Evolutionary conservation across 2,113 vertebrate species (phyloP), one percentile per base, ranked within the genome.

Genomic region (Sphyrna mokarran): DNA sequence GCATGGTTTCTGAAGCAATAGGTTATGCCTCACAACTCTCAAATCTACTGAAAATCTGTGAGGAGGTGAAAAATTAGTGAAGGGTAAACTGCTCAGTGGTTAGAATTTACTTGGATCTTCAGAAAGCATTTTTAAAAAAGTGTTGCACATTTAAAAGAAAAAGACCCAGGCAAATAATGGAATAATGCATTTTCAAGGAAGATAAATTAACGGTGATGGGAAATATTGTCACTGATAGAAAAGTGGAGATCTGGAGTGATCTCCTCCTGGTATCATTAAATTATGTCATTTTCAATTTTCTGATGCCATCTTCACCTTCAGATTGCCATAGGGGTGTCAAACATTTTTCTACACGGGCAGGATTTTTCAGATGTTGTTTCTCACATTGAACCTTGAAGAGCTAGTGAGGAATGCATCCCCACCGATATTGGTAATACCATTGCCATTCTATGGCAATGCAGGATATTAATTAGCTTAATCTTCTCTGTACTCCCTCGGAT

Each of bases 1-100:
- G 89, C 89, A 63, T 68, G n/a, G 33, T 93, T 93, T 93, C 61
- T 68, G 89, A 37, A 93, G 89, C 89, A 93, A 68, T 93, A 93
- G 89, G 61, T 93, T 68, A 93, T 68, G 89, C 89, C 61, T 93
- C 89, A 93, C 66, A 61, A 93, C 61, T 58, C 54, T 93, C 89
- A 37, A 93, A 63, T 66, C 61, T 66, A 66, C 61, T 66, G 61
- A 18, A 66, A 68, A 93, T 63, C 89, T 93, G 63, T 93, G 89
- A 93, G n/a, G 89, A 91, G 89, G 29, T 37, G 29, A 91, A 93
- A 37, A 66, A 93, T 66, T 93, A 68, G 89, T 37, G 22, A 93
- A 93, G n/a, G 61, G 14, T 18, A 83, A 40, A n/a, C 37, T 20
- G 7, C 37, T 61, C 29, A 63, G 33, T 66, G 61, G 89, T 68